Evolutionary conservation across 2,113 vertebrate genomes (phyloP).

Genomic region (Paramormyrops kingsleyae): DNA sequence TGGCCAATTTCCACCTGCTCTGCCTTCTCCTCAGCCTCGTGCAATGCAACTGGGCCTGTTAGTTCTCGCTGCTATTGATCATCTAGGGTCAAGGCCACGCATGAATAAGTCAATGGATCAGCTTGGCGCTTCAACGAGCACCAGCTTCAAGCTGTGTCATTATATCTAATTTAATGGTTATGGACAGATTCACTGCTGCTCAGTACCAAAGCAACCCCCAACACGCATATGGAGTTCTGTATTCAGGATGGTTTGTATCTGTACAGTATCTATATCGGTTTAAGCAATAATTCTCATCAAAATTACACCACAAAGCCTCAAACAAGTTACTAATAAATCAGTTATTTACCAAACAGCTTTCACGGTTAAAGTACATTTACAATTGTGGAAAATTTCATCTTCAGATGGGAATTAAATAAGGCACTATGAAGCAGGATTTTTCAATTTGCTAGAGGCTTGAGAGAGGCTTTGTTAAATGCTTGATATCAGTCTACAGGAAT

Average conservation of each 20-base stretch:
- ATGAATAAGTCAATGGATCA: constrained; percentile 23
- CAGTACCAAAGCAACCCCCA: not conserved
- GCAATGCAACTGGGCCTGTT: not conserved
- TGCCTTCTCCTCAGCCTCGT: not conserved
- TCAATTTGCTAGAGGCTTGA: not conserved
- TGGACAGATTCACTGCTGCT: constrained; percentile 14
- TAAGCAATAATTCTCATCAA: not conserved
- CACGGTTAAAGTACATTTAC: not conserved
- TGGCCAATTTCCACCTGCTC: not conserved
- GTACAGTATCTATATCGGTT: not conserved
- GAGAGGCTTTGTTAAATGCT: not conserved
- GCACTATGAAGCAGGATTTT: not conserved
- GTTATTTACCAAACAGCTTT: not conserved
- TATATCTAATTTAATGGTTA: constrained; percentile 14
- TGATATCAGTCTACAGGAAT: not conserved
- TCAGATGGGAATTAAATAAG: not conserved
- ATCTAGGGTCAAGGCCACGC: constrained; percentile 5
- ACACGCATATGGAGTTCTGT: not conserved
- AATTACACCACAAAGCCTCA: not conserved
- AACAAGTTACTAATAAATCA: not conserved
- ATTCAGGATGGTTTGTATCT: not conserved
- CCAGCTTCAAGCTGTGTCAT: constrained; percentile 14
- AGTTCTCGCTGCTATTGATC: constrained; percentile 12
- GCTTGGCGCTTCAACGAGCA: constrained; percentile 11
- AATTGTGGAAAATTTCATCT: not conserved